Percentiles rank a stretch among this genome's conserved stretches.
These are phyloP conservation scores for Erebia ligea DNA, from an alignment of 2,888 invertebrate species.

Conservation along the genomic window DNA sequence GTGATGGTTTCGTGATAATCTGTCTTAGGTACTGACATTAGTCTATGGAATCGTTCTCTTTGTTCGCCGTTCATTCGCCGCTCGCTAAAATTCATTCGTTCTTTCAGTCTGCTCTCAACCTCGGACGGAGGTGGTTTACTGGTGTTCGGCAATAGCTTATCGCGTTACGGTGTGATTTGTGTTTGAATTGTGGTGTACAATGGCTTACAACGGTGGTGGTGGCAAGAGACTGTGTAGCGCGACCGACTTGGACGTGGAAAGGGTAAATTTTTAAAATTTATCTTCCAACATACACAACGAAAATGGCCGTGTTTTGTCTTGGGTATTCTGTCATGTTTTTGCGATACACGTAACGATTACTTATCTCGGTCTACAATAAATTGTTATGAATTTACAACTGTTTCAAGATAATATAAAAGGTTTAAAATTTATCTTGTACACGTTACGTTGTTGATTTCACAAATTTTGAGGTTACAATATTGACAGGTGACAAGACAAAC, in stretches of 20 bases:
- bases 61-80: conserved; percentile 41
- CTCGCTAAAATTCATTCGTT: conserved; percentile 54
- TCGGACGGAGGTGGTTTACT: conserved; percentile 57
- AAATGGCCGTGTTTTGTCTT: conserved; percentile 79
- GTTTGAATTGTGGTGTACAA: conserved; percentile 85
- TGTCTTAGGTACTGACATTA: neutral
- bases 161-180: conserved; percentile 81
- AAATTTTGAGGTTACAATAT: conserved; percentile 77
- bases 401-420: conserved; percentile 42
- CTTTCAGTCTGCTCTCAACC: conserved; percentile 73
- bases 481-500: conserved; percentile 67
- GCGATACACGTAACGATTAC: conserved; percentile 28
- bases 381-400: conserved; percentile 11
- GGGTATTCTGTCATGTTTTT: conserved; percentile 64
- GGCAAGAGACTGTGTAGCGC: conserved; percentile 81
- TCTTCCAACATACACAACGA: conserved; percentile 61
- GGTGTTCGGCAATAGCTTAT: conserved; percentile 56
- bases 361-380: conserved; percentile 25
- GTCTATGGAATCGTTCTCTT: conserved; percentile 39
- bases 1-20: neutral
- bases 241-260: conserved; percentile 78
- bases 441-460: conserved; percentile 73
- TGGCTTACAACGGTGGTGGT: conserved; percentile 89
- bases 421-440: conserved; percentile 61
- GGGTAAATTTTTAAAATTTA: conserved; percentile 66